These are phyloP conservation scores for Colletes collaris DNA, from an alignment of 2,888 invertebrate genomes.

Conservation along the genomic window DNA sequence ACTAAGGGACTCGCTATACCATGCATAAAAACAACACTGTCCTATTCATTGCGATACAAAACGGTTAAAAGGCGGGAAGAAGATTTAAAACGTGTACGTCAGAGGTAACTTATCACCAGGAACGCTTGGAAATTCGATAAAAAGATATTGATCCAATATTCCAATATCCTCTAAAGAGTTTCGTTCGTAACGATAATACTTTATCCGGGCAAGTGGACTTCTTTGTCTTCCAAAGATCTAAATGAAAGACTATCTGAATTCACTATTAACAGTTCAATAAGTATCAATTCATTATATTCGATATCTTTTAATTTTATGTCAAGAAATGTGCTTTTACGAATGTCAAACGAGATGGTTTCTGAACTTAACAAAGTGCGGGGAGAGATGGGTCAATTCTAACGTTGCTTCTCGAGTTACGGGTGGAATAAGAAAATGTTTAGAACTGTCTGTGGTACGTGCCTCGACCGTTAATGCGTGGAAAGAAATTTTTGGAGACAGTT, in stretches of 20 bases:
- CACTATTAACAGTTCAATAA: neutral
- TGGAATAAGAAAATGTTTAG: too few relatives aligned
- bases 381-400: too few relatives aligned
- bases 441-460: too few relatives aligned
- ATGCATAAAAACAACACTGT: slow-evolving; percentile 8
- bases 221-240: neutral
- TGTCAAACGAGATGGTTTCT: neutral
- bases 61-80: neutral
- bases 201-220: neutral
- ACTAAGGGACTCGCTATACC: neutral
- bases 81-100: neutral
- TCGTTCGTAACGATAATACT: neutral
- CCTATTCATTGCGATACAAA: slow-evolving; percentile 1
- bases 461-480: too few relatives aligned
- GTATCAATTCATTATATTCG: neutral
- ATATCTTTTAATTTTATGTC: neutral
- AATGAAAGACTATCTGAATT: neutral
- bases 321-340: neutral
- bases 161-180: neutral
- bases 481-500: too few relatives aligned
- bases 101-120: neutral
- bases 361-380: too few relatives aligned
- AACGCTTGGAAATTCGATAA: neutral
- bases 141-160: neutral
- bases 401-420: too few relatives aligned